Base-by-base conservation (phyloP, 1,140 invertebrate genomes). In the Heliothis subflexa region DNA sequence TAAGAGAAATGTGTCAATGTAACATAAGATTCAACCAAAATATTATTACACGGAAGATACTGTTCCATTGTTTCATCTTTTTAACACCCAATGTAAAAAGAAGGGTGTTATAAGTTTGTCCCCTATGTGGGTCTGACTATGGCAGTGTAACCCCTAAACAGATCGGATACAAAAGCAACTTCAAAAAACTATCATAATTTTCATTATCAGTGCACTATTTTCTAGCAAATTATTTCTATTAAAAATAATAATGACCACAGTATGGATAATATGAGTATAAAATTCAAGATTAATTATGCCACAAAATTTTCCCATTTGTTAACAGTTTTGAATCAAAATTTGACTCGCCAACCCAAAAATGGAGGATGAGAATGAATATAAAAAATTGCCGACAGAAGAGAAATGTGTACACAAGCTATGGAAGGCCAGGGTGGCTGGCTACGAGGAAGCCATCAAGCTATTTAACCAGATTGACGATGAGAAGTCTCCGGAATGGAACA, bases 371-470 rank as follows among this genome's bases (percentile, higher is more conserved):
- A 97, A 96, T 78, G 98, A 99, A 94, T 99, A 98, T 94, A 96
- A 97, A 84, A 99, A 99, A 93, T 95, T 99, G 77, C 97, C 98
- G 3, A 95, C 98, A 57, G 98, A 99, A 83, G 98, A 99, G 81
- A 96, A 97, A 93, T 98, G 97, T 94, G 96, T 97, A 16, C 98
- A 99, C 90, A 99, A 99, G 95, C 96, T 97, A 77, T 99, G 99
- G 99, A 99, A 99, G 93, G 99, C 98, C 4, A 95, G 99, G 86
- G 95, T 99, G 0, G 96, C 97, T 88, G 99, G 98, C 0, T 99
- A 99, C 88, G 98, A 99, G 95, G 98, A 99, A 92, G 97, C 98
- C 0, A 96, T 97, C 4, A 99, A 99, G 91, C 94, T 98, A 10
- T 99, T 99, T 94, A 95, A 96, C 61, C 96, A 97, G 83, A 97